Conservation (phyloP, 2,113 vertebrate species). For the Pelecanus crispus region DNA sequence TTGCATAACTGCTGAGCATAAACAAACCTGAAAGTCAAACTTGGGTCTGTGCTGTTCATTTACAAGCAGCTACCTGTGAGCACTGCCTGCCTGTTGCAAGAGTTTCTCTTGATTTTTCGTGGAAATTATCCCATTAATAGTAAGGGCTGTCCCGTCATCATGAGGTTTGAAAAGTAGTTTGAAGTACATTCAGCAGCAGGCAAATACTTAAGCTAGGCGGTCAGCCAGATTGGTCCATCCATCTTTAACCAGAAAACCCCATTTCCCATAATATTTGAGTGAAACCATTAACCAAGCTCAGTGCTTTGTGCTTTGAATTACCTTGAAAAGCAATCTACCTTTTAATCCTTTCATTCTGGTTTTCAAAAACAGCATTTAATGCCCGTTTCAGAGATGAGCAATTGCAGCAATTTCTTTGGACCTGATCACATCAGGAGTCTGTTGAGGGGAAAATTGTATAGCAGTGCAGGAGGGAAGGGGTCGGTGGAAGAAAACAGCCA, state of each 20-base stretch:
- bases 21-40: not conserved
- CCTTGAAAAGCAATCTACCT: not conserved
- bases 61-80: not conserved
- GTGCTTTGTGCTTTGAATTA: constrained; percentile 15
- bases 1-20: not conserved
- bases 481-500: not conserved
- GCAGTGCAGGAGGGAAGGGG: not conserved
- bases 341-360: constrained; percentile 18
- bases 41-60: not conserved
- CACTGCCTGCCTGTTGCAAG: not conserved
- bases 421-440: not conserved
- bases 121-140: not conserved
- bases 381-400: not conserved
- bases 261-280: constrained; percentile 11
- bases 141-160: not conserved
- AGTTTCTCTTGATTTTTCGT: not conserved
- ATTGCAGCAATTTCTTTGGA: not conserved
- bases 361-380: constrained; percentile 9
- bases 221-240: not conserved
- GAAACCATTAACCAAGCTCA: not conserved
- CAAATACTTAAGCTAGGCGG: not conserved
- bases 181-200: not conserved
- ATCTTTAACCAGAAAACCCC: constrained; percentile 1
- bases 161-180: not conserved
- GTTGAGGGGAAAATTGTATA: not conserved